phyloP scores from a whole-genome alignment of 2,888 invertebrate genomes.

The Tipula lateralis region DNA sequence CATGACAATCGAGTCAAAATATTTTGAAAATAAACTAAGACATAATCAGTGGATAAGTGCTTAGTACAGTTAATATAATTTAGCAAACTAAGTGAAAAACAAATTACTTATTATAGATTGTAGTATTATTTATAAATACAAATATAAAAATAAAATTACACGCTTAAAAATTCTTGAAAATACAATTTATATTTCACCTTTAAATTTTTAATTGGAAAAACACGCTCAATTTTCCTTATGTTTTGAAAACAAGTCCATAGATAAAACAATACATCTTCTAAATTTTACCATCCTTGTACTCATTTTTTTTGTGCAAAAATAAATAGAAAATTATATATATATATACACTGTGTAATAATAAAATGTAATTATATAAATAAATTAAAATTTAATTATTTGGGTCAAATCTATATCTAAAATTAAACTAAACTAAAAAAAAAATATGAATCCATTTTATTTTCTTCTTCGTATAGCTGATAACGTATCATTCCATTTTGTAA shows the following conservation, averaged over 20 bases:
- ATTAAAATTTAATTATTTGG: background rate
- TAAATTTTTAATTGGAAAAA: background rate
- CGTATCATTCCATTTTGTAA: slow-evolving; percentile 1
- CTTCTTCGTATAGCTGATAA: background rate
- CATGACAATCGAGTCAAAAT: too few relatives aligned
- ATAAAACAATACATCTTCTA: slow-evolving; percentile 4
- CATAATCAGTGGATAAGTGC: too few relatives aligned
- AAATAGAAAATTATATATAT: background rate
- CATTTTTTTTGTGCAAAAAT: background rate
- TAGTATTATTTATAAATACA: too few relatives aligned
- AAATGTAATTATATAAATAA: background rate
- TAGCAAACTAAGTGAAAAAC: too few relatives aligned
- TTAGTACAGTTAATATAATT: too few relatives aligned
- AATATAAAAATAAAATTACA: too few relatives aligned
- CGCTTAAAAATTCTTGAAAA: background rate
- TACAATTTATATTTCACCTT: background rate
- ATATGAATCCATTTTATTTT: background rate
- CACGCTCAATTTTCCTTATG: background rate
- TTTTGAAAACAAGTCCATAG: background rate
- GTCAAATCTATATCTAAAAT: slow-evolving; percentile 20
- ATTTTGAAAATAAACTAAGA: too few relatives aligned
- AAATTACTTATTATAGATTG: too few relatives aligned
- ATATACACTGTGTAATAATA: background rate
- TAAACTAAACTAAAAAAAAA: background rate
- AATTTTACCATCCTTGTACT: slow-evolving; percentile 11